Base-by-base conservation (phyloP, 2,113 vertebrate species). In the Helogale parvula region DNA sequence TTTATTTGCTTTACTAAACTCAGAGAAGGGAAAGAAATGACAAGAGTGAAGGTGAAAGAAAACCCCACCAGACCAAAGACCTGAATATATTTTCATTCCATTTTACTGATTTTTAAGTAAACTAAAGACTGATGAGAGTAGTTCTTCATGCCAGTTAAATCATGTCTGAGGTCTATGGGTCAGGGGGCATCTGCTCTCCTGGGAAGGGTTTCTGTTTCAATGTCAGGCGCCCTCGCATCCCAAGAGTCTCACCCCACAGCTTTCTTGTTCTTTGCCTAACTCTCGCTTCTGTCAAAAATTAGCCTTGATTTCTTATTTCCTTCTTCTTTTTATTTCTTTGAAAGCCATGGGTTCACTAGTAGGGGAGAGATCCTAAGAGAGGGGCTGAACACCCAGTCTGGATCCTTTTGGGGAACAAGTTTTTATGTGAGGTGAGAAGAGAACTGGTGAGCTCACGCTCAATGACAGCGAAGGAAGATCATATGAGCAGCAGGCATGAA, bases 1-100 rank as follows among this genome's bases (percentile, higher is more conserved):
- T 74, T 60, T 45, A 19, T 69, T 90, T 84, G 1, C 68, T 68
- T 96, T 91, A 35, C 27, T 82, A 83, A 97, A 93, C 35, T 94
- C 83, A 63, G 29, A 85, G 69, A 90, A 93, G 65, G 35, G 19
- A 87, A 35, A 90, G 50, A 82, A 80, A 93, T 90, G 54, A 71
- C 9, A 60, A 82, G 23, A 33, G 23, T 47, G 29, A 80, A 85
- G 10, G 7, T 35, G 10, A 19, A 52, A 69, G 77, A 97, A 97
- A 90, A 35, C 12, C 19, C 72, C n/a, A 88, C 31, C 0, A 86
- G 27, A 38, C 41, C 63, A 45, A 84, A 92, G 52, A 82, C 21
- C 31, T 41, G 60, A 79, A 91, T 13, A 25, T 25, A 33, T 79
- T 89, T 97, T 74, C 83, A 63, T 80, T 95, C 76, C 86, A 90